A percentile compares a stretch with the other conserved stretches of the same genome.
phyloP scores from a whole-genome alignment of 2,797 vertebrate species.

The Cirrhinus molitorella region DNA sequence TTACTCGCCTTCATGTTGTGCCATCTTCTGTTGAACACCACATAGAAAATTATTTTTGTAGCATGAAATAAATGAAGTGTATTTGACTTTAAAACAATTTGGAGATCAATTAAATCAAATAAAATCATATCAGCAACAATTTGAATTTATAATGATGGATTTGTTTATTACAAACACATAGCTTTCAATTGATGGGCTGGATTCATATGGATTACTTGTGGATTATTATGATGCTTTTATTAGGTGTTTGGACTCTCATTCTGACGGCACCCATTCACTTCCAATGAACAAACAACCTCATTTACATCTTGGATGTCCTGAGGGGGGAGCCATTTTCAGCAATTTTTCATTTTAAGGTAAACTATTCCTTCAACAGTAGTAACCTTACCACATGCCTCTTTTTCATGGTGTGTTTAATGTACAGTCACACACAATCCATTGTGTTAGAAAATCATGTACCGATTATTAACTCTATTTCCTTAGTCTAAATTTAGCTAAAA shows the following conservation, averaged over 20 bases:
- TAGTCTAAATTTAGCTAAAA: slow-evolving; percentile 3
- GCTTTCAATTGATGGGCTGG: too few relatives aligned
- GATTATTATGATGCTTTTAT: not conserved
- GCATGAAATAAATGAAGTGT: not conserved
- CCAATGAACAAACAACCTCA: not conserved
- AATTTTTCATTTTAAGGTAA: not conserved
- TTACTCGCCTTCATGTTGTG: not conserved
- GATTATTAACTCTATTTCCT: not conserved
- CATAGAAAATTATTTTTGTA: not conserved
- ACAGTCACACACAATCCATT: not conserved
- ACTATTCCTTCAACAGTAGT: not conserved
- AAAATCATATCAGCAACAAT: too few relatives aligned
- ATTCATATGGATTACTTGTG: too few relatives aligned
- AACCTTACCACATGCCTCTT: too few relatives aligned
- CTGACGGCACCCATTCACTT: not conserved
- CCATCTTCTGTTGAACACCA: not conserved
- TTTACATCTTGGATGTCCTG: not conserved
- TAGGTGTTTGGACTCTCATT: not conserved
- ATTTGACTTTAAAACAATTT: not conserved
- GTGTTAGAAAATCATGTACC: not conserved
- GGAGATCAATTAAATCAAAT: not conserved
- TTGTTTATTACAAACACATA: too few relatives aligned
- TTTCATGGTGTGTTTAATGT: not conserved
- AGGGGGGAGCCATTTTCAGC: not conserved
- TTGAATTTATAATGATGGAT: too few relatives aligned